These are phyloP conservation scores for Amblyjoppa proteus DNA, from an alignment of 2,888 invertebrate genomes.

Conservation along the genomic window DNA sequence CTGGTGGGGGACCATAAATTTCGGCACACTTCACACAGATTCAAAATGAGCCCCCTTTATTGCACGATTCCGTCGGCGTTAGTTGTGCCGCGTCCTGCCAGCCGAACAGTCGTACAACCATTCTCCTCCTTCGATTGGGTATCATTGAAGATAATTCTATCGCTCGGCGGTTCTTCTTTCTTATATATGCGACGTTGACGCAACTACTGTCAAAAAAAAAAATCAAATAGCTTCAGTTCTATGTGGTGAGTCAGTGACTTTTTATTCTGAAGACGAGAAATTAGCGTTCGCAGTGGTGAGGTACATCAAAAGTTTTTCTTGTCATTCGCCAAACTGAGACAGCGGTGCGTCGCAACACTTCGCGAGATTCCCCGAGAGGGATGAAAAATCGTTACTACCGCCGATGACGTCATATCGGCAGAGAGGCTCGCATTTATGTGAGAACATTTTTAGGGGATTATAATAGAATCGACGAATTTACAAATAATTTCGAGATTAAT, in stretches of 20 bases:
- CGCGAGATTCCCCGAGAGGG: conserved; percentile 21
- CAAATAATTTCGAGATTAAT: not conserved
- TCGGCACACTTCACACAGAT: conserved; percentile 86
- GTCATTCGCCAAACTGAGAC: conserved; percentile 9
- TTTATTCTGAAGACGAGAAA: not conserved
- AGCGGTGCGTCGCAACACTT: conserved; percentile 35
- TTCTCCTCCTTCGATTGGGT: conserved; percentile 51
- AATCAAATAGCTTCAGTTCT: conserved; percentile 14
- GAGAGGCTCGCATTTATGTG: conserved; percentile 14
- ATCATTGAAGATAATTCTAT: conserved; percentile 11
- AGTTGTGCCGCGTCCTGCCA: conserved; percentile 79
- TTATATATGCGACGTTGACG: not conserved
- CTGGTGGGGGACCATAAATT: conserved; percentile 85
- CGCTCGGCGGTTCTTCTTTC: not conserved
- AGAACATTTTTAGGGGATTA: not conserved
- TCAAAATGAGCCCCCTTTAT: conserved; percentile 86
- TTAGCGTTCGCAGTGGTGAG: conserved; percentile 13
- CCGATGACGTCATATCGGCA: conserved; percentile 13
- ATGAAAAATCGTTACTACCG: conserved; percentile 51
- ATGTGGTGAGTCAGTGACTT: conserved; percentile 24
- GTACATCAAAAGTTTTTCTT: conserved; percentile 6
- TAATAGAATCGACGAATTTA: conserved; percentile 24
- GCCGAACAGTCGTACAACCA: conserved; percentile 74
- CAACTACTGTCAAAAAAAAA: not conserved
- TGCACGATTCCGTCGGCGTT: conserved; percentile 81